Base-by-base conservation (phyloP, 1,140 invertebrate species). In the Bicyclus anynana region DNA sequence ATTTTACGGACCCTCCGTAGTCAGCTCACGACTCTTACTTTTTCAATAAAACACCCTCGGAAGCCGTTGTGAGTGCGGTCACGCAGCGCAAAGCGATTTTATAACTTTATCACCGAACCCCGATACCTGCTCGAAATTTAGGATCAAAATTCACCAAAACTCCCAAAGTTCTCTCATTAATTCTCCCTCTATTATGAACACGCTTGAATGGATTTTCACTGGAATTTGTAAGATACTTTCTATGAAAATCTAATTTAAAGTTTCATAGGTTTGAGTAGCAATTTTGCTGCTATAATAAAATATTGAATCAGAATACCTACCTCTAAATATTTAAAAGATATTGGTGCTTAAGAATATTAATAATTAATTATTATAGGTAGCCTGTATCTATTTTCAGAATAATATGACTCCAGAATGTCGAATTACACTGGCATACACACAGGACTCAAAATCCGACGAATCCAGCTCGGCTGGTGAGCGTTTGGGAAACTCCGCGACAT, bases 21-120 rank as follows among this genome's bases (percentile, higher is more conserved):
- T 84, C 84, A 48, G 69, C 65, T 83, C 84, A 85, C 84, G 84
- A 74, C 64, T 68, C 67, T 47, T 77, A 87, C 72, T 87, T 87
- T 87, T 87, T 85, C 82, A 87, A 85, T 85, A 87, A 87, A 87
- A 81, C 78, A 79, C 74, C 77, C 82, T 68, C 53, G 58, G 70
- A 73, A 69, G 57, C 59, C 69, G 64, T 74, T 83, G 52, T 65
- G 50, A 87, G 74, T 83, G 63, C 68, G 72, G 84, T 87, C 84
- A 85, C 84, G 84, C 69, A 80, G 69, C 52, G 65, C 56, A 67
- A 71, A 81, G 67, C 79, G 76, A 82, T 85, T 85, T 85, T 84
- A 83, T 82, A 84, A 83, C 80, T 87, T 84, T 80, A 82, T 82
- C 74, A 74, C 62, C 58, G 48, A 66, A 51, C 51, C 53, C 67